phyloP scores from a whole-genome alignment of 2,888 invertebrate genomes.

The Lysandra coridon region DNA sequence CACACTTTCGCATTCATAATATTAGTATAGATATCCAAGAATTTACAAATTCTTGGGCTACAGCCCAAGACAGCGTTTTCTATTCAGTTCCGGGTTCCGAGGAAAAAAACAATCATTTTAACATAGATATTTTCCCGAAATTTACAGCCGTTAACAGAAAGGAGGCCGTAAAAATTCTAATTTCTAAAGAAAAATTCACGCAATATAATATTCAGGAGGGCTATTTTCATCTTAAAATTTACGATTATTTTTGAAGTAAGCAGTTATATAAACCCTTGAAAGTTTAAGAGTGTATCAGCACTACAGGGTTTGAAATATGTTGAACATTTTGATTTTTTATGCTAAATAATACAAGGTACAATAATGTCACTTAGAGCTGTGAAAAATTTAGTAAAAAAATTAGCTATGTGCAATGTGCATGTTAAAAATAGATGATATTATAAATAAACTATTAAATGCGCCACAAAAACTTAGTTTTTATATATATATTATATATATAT shows the following conservation, averaged over 20 bases:
- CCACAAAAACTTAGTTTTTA: no score
- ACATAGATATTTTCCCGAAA: not conserved
- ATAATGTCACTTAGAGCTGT: no score
- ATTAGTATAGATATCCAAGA: not conserved
- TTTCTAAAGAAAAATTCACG: constrained; percentile 43
- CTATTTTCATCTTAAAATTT: constrained; percentile 53
- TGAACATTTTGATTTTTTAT: not conserved
- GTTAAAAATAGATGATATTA: no score
- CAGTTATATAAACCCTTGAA: constrained; percentile 44
- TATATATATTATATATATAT: no score
- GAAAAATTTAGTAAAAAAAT: no score
- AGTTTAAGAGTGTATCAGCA: constrained; percentile 41
- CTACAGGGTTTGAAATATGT: constrained; percentile 35
- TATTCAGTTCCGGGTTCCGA: not conserved
- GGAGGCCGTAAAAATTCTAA: constrained; percentile 42
- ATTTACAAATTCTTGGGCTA: not conserved
- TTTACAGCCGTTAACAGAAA: constrained; percentile 30
- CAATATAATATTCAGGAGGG: constrained; percentile 49
- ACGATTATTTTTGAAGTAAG: constrained; percentile 61
- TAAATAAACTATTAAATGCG: no score
- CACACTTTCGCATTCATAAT: no score
- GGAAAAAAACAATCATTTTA: not conserved
- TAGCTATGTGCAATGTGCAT: no score
- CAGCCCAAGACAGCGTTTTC: not conserved
- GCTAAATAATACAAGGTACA: no score